These are phyloP conservation scores for Motacilla tschutschensis DNA, from an alignment of 2,113 vertebrate species.

Conservation along the genomic window DNA sequence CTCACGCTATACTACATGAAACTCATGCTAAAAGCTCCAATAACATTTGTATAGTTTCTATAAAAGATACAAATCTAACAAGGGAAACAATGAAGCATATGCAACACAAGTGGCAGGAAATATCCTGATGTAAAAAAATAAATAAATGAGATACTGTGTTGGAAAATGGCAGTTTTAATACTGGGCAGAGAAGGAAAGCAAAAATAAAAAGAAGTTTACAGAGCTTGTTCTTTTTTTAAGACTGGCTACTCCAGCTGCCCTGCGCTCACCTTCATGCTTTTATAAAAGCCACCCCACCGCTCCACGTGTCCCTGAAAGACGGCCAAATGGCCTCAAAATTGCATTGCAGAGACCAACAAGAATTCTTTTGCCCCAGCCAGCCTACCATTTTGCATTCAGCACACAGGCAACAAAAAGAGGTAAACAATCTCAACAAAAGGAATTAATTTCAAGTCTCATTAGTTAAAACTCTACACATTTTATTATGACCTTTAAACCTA, in stretches of 20 bases:
- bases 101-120: not conserved
- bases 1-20: not conserved
- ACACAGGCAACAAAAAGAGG: not conserved
- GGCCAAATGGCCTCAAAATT: not conserved
- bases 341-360: not conserved
- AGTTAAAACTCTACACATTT: not conserved
- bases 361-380: not conserved
- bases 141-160: not conserved
- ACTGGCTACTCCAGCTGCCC: not conserved
- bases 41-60: not conserved
- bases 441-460: not conserved
- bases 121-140: not conserved
- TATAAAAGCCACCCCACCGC: not conserved
- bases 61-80: not conserved
- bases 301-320: not conserved
- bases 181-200: not conserved
- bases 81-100: not conserved
- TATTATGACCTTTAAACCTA: not conserved
- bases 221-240: not conserved
- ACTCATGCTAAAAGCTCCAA: not conserved
- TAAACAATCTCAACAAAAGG: not conserved
- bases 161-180: not conserved
- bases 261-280: not conserved
- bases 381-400: not conserved
- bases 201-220: not conserved